Percentiles rank a stretch among this genome's conserved stretches.
Evolutionary conservation across 2,888 invertebrate species (phyloP).

Genomic region (Rhagonycha lutea): DNA sequence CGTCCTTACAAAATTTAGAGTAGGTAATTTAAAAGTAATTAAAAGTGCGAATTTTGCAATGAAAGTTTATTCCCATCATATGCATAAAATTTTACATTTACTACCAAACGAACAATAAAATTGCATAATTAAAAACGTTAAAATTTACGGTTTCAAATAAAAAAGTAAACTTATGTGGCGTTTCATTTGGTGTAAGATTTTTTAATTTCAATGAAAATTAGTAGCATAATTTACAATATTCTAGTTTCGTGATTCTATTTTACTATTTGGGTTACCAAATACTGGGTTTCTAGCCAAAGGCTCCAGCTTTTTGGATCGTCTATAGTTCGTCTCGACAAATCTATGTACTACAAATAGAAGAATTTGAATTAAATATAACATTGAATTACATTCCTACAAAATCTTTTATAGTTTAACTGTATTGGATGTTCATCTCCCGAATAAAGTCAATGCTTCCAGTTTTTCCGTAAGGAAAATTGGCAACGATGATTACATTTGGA

Average conservation of each 20-base stretch:
- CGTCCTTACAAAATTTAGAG: too few species aligned
- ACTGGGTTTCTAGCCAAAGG: not conserved
- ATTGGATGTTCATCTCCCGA: too few species aligned
- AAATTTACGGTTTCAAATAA: not conserved
- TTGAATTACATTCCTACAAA: not conserved
- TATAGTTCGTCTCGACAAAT: not conserved
- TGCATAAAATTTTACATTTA: not conserved
- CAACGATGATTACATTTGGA: too few species aligned
- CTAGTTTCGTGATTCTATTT: not conserved
- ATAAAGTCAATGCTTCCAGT: too few species aligned
- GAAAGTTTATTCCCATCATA: not conserved
- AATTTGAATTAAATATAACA: not conserved
- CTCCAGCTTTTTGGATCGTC: not conserved
- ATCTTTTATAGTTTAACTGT: too few species aligned
- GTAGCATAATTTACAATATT: not conserved
- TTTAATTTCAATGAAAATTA: not conserved
- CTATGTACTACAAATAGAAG: not conserved
- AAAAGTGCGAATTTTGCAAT: not conserved
- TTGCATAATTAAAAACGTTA: not conserved
- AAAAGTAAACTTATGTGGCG: not conserved
- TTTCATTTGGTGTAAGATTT: not conserved
- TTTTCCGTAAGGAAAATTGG: too few species aligned
- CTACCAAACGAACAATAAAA: not conserved
- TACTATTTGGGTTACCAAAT: not conserved
- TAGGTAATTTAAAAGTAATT: too few species aligned